A percentile compares a stretch with the other conserved stretches of the same genome.
phyloP scores from a whole-genome alignment of 53 echinoderm and acorn worm genomes.

The Mesocentrotus franciscanus region DNA sequence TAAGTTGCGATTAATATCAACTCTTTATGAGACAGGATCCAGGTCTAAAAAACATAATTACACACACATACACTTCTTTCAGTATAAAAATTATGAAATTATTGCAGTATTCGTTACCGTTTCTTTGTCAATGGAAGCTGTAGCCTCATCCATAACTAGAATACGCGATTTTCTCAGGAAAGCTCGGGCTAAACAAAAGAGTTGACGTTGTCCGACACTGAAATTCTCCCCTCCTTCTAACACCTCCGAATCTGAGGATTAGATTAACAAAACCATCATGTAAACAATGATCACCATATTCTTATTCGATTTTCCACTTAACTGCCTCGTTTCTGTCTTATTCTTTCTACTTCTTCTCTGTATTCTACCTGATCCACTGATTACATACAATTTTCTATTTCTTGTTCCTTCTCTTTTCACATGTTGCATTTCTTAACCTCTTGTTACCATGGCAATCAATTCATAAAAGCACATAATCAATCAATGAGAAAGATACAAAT shows the following conservation, averaged over 20 bases:
- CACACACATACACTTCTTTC: too few relatives aligned
- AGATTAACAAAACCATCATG: neutral
- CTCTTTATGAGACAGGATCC: too few relatives aligned
- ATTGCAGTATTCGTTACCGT: neutral
- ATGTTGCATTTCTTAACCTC: neutral
- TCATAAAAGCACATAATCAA: too few relatives aligned
- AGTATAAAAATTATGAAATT: too few relatives aligned
- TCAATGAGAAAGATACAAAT: too few relatives aligned
- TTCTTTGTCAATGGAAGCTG: conserved; percentile 55
- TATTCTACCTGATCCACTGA: neutral
- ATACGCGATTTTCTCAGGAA: conserved; percentile 49
- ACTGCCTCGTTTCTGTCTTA: neutral
- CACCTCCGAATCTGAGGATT: conserved; percentile 51
- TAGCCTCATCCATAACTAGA: conserved; percentile 61
- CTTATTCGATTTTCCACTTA: neutral
- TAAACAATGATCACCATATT: neutral
- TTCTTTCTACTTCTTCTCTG: neutral
- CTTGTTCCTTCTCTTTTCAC: neutral
- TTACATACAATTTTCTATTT: neutral
- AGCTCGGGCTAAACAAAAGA: conserved; percentile 59
- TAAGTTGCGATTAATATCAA: too few relatives aligned
- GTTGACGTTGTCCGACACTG: conserved; percentile 61
- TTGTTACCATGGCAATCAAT: too few relatives aligned
- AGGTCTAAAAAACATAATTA: too few relatives aligned
- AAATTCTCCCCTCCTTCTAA: conserved; percentile 41